Percentiles rank a stretch among this genome's conserved stretches.
phyloP scores from a whole-genome alignment of 2,113 vertebrate genomes.

The Strigops habroptila region DNA sequence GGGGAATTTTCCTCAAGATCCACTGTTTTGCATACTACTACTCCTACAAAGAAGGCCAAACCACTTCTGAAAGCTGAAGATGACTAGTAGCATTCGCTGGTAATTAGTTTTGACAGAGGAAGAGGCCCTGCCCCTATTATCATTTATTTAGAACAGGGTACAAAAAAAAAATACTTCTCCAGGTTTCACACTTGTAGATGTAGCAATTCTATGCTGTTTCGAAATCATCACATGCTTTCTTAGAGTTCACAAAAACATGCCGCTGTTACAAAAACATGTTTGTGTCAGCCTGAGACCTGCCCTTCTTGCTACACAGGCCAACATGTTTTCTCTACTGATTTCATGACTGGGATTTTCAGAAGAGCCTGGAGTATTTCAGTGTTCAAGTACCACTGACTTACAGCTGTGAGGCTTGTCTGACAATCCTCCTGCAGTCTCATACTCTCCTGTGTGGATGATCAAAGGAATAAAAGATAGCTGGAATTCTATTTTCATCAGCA shows the following conservation, averaged over 20 bases:
- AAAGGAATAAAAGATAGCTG: not conserved
- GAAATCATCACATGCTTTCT: conserved; percentile 53
- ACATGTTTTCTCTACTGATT: not conserved
- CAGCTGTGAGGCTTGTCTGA: not conserved
- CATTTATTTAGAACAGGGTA: conserved; percentile 17
- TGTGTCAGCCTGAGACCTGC: conserved; percentile 39
- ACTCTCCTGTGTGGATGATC: not conserved
- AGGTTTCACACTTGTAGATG: conserved; percentile 27
- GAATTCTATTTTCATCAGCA: not conserved
- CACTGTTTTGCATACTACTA: not conserved
- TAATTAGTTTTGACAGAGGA: not conserved
- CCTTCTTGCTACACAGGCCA: not conserved
- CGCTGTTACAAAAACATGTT: conserved; percentile 40
- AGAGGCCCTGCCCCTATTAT: not conserved
- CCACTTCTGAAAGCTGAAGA: not conserved
- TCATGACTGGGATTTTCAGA: not conserved
- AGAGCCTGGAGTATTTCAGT: not conserved
- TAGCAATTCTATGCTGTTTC: conserved; percentile 27
- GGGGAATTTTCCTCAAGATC: not conserved
- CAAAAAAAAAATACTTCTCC: conserved; percentile 18
- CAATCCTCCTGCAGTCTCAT: not conserved
- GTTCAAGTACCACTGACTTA: not conserved
- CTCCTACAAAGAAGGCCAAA: not conserved
- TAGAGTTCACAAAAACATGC: conserved; percentile 35
- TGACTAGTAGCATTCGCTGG: not conserved